phyloP scores from a whole-genome alignment of 2,797 vertebrate genomes.

The Sphenopsis melanotis region DNA sequence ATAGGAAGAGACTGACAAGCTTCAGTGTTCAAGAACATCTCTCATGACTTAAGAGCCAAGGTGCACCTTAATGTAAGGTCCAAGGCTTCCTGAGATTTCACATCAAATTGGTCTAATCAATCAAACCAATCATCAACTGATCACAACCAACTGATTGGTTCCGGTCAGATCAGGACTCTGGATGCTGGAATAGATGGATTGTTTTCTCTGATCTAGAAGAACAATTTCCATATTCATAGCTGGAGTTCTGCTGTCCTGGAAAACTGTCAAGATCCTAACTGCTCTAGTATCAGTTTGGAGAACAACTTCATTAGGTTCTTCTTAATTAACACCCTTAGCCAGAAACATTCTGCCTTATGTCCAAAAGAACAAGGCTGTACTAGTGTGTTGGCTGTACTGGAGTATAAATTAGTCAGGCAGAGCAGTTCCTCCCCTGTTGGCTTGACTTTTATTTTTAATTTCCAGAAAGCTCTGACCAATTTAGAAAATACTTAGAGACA shows the following conservation, averaged over 20 bases:
- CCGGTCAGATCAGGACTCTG: not conserved
- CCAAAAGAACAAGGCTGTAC: not conserved
- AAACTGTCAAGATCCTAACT: not conserved
- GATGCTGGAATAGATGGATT: not conserved
- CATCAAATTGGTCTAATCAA: not conserved
- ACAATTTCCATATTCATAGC: not conserved
- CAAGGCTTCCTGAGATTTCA: not conserved
- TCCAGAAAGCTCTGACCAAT: constrained; percentile 19
- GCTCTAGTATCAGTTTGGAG: not conserved
- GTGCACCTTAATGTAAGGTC: not conserved
- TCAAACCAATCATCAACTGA: not conserved
- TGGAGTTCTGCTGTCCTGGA: not conserved
- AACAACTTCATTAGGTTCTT: not conserved
- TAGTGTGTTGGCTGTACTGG: not conserved
- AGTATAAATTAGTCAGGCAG: not conserved
- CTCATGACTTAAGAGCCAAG: not conserved
- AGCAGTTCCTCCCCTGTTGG: not conserved
- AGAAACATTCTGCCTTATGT: not conserved
- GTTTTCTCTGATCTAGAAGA: not conserved
- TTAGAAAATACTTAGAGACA: not conserved
- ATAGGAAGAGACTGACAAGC: not conserved
- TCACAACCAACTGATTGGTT: not conserved
- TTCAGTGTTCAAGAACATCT: not conserved
- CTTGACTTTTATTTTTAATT: constrained; percentile 27
- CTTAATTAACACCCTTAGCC: not conserved